phyloP scores from a whole-genome alignment of 2,113 vertebrate species.

The Eulacestoma nigropectus region DNA sequence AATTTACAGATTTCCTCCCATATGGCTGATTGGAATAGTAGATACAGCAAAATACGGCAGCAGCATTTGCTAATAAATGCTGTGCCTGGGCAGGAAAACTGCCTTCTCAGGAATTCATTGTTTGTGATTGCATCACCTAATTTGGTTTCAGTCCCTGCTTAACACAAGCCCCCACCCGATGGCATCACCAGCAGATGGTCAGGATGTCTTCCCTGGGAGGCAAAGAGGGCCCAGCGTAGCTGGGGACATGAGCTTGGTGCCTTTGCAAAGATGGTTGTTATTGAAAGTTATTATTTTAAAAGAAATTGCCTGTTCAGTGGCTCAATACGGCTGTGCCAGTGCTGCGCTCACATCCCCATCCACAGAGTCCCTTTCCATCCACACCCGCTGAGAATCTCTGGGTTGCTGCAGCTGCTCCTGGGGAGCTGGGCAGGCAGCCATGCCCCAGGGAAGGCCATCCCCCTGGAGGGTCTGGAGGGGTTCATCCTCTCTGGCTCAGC shows the following conservation, averaged over 20 bases:
- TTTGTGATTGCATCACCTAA: background rate
- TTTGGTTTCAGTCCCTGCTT: background rate
- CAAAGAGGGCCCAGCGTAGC: background rate
- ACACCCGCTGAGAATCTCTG: accelerated
- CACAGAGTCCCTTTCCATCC: background rate
- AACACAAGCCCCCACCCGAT: accelerated
- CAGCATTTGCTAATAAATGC: background rate
- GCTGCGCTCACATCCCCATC: no score
- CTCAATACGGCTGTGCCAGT: background rate
- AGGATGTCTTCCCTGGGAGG: background rate
- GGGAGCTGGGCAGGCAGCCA: accelerated
- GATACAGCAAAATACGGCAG: background rate
- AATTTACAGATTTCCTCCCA: constrained; percentile 16
- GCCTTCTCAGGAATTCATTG: background rate
- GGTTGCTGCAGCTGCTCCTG: background rate
- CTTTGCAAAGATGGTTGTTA: background rate
- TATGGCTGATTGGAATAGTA: background rate
- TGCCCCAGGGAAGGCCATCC: background rate
- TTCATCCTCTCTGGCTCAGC: background rate
- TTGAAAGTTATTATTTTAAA: background rate
- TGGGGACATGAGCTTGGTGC: background rate
- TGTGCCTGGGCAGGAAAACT: background rate
- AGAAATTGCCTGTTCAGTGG: background rate
- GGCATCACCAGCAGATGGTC: accelerated
- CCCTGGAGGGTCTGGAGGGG: background rate